Conservation (phyloP, 2,113 vertebrate species). For the Otolemur garnettii region DNA sequence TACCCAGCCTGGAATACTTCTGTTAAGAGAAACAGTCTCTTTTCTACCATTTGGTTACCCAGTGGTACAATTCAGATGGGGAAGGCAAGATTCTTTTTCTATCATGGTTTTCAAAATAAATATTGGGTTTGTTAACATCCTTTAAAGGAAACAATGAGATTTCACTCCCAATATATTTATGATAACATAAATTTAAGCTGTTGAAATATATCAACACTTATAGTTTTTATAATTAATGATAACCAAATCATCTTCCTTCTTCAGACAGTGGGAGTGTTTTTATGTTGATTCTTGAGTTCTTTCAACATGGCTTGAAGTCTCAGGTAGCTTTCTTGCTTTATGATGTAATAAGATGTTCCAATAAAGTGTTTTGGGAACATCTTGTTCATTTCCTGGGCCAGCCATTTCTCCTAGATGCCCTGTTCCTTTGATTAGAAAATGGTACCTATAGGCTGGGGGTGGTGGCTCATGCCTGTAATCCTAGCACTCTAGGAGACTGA, state of each 20-base stretch:
- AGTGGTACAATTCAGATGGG: neutral
- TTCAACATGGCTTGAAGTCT: neutral
- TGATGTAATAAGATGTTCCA: neutral
- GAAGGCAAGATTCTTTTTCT: neutral
- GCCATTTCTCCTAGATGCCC: neutral
- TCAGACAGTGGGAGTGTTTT: neutral
- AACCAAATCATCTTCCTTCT: neutral
- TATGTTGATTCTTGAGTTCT: neutral
- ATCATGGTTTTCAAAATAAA: neutral
- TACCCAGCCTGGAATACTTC: too few species aligned
- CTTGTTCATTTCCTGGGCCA: neutral
- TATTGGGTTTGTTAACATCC: neutral
- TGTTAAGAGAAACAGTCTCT: neutral
- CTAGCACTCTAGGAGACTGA: too few species aligned
- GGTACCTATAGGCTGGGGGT: neutral
- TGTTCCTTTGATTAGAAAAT: neutral
- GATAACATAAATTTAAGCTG: neutral
- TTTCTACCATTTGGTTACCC: neutral
- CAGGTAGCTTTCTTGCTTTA: neutral
- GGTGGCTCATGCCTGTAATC: too few species aligned
- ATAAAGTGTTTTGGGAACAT: neutral
- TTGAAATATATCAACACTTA: neutral
- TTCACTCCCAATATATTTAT: neutral
- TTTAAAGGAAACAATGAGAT: neutral
- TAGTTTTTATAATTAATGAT: neutral